These are phyloP conservation scores for Iphiclides podalirius DNA, from an alignment of 2,888 invertebrate species.

Conservation along the genomic window DNA sequence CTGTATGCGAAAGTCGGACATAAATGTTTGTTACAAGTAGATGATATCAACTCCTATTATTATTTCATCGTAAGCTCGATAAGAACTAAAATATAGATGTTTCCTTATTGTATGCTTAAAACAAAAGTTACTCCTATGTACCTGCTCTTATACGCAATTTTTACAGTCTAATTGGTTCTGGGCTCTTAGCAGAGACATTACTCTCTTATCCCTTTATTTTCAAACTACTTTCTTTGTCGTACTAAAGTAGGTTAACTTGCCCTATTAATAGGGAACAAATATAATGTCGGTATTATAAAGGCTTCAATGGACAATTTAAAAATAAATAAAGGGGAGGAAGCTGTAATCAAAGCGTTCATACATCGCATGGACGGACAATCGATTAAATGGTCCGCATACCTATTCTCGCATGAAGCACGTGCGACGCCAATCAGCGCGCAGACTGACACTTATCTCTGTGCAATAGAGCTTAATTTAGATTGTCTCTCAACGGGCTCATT, in stretches of 20 bases:
- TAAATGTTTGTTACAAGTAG: no score
- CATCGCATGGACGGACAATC: slow-evolving; percentile 66
- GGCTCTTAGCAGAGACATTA: not conserved
- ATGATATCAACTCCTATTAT: no score
- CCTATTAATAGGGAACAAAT: slow-evolving; percentile 45
- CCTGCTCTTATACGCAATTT: no score
- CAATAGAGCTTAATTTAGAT: slow-evolving; percentile 31
- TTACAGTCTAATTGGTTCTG: not conserved
- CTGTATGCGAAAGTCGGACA: no score
- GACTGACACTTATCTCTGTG: slow-evolving; percentile 23
- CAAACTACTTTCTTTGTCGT: not conserved
- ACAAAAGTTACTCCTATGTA: no score
- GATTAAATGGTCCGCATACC: slow-evolving; percentile 55
- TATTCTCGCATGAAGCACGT: slow-evolving; percentile 34
- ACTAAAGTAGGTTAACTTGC: slow-evolving; percentile 32
- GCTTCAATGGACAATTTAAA: slow-evolving; percentile 54
- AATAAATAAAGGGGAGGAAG: slow-evolving; percentile 70
- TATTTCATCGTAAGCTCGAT: no score
- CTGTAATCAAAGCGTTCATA: slow-evolving; percentile 69
- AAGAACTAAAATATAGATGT: no score
- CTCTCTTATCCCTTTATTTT: not conserved
- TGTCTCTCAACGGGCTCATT: slow-evolving; percentile 25
- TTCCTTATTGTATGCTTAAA: no score
- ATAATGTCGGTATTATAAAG: slow-evolving; percentile 40
- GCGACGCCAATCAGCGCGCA: slow-evolving; percentile 18